Evolutionary conservation across 92 coral and sea anemone species (phyloP).

Genomic region (Pocillopora meandrina): DNA sequence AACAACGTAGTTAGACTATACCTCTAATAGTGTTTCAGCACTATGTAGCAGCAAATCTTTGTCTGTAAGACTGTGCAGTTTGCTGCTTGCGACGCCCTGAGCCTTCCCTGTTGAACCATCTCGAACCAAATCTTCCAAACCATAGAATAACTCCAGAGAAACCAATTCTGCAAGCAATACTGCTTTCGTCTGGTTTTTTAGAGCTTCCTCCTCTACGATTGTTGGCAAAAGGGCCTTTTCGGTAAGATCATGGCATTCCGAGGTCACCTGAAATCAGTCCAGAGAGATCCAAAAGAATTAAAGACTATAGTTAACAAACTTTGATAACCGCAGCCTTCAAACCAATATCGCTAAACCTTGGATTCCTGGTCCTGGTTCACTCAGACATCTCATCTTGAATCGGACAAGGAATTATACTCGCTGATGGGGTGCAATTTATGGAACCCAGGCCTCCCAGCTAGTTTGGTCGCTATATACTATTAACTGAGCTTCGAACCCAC

Average conservation of each 20-base stretch:
- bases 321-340: too few relatives aligned
- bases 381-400: too few relatives aligned
- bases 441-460: too few relatives aligned
- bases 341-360: too few relatives aligned
- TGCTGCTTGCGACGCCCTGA: constrained; percentile 53
- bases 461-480: too few relatives aligned
- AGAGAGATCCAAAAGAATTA: too few relatives aligned
- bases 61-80: constrained; percentile 66
- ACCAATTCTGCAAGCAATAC: constrained; percentile 81
- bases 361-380: too few relatives aligned
- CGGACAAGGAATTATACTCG: too few relatives aligned
- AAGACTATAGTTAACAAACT: background rate
- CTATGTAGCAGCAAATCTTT: constrained; percentile 79
- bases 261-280: constrained; percentile 8
- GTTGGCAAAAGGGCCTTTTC: background rate
- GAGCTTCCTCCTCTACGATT: constrained; percentile 57
- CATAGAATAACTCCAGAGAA: constrained; percentile 87
- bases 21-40: constrained; percentile 89
- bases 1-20: background rate
- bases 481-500: too few relatives aligned
- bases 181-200: constrained; percentile 85
- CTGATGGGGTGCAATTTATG: too few relatives aligned
- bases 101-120: constrained; percentile 51
- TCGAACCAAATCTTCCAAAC: constrained; percentile 79
- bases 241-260: background rate